Evolutionary conservation across 2,888 invertebrate genomes (phyloP), one percentile per base, ranked within the genome.

Genomic region (Tiliacea citrago): DNA sequence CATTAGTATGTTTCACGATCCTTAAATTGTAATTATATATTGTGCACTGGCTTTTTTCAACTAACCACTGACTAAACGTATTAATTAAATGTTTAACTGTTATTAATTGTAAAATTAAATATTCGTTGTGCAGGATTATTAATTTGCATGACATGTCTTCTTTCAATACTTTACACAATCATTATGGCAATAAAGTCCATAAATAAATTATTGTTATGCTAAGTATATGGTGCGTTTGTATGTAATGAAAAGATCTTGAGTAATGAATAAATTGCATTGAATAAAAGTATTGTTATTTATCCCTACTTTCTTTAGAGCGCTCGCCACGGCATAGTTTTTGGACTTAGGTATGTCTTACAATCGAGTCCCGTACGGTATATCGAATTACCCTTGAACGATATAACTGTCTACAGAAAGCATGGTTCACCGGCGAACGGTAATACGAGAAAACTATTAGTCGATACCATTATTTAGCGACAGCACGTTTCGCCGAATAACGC

Each of bases 211-310:
- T 92, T 92, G 93, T 94, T 95, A 95, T 92, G 95, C 95, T 95
- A 96, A 95, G 92, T 95, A 94, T 94, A 94, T 95, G 96, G 95
- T 95, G 96, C 96, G 95, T 95, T 96, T 95, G 93, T 95, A 95
- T 95, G 94, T 95, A 94, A 93, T 92, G 90, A 93, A 91, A 90
- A 90, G 89, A 93, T 93, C 94, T 93, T 94, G 91, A 93, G 90
- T 94, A 95, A 93, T 93, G 91, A 94, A 93, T 92, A 93, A 95
- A 96, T 93, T 94, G 94, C 95, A 95, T 95, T 95, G 90, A 94
- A 89, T 92, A 92, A 91, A 86, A 4, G 8, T 68, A 45, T 66
- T 47, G 55, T 79, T 62, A 67, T 82, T 85, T 66, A 49, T 80
- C 55, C 24, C n/a, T 12, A 39, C n/a, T 13, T 35, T 24, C 58